phyloP scores from a whole-genome alignment of 2,113 vertebrate genomes.

The Gadus chalcogrammus region DNA sequence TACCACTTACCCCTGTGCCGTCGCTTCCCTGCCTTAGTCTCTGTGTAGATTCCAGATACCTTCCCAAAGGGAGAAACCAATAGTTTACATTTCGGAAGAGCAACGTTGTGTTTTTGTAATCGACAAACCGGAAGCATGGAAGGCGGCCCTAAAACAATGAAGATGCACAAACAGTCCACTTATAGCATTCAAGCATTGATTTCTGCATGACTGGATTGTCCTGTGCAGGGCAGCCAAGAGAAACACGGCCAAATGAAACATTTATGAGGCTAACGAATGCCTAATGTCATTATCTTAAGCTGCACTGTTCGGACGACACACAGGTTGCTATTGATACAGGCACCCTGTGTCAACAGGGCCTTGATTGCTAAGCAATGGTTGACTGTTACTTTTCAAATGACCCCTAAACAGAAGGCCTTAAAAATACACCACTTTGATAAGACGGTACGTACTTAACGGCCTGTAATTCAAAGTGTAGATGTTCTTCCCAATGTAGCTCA shows the following conservation, averaged over 20 bases:
- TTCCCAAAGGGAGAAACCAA: constrained; percentile 30
- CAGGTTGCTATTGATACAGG: constrained; percentile 20
- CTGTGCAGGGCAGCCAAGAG: constrained; percentile 2
- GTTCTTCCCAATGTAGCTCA: too few species aligned
- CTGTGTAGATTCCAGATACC: constrained; percentile 56
- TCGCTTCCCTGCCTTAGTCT: constrained; percentile 36
- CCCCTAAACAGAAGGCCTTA: neutral
- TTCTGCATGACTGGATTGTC: neutral
- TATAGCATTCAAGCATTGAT: neutral
- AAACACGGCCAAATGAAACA: constrained; percentile 15
- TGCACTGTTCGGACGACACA: constrained; percentile 26
- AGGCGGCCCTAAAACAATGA: neutral
- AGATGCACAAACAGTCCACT: neutral
- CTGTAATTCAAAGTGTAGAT: too few species aligned
- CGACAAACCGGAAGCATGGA: neutral
- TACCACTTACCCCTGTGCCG: constrained; percentile 41
- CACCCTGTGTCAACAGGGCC: constrained; percentile 15
- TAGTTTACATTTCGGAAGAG: too few species aligned
- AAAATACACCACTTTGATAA: too few species aligned
- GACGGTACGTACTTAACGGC: too few species aligned
- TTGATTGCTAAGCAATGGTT: constrained; percentile 26
- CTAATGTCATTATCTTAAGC: constrained; percentile 16
- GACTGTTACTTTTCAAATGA: constrained; percentile 11
- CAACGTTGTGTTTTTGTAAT: too few species aligned
- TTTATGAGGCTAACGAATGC: constrained; percentile 34